Percentiles rank a stretch among this genome's conserved stretches.
These are phyloP conservation scores for Aratinga solstitialis DNA, from an alignment of 2,797 vertebrate species.

Conservation along the genomic window DNA sequence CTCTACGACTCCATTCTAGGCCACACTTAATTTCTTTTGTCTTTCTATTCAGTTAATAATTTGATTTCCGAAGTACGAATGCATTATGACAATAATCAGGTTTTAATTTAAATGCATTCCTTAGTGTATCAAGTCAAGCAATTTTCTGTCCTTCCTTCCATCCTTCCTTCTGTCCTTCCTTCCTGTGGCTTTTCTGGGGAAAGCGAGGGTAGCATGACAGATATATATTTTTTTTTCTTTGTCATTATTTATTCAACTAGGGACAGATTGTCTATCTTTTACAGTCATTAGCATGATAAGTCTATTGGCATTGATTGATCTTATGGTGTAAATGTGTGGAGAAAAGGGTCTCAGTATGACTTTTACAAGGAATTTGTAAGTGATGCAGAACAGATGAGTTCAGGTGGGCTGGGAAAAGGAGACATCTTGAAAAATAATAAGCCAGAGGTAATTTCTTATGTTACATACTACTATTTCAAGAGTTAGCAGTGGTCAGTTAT, in stretches of 20 bases:
- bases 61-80: neutral
- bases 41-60: neutral
- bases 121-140: neutral
- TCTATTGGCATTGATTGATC: neutral
- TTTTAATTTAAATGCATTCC: slow-evolving; percentile 10
- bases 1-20: neutral
- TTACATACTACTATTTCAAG: neutral
- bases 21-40: neutral
- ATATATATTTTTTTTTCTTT: neutral
- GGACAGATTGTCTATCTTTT: neutral
- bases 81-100: neutral
- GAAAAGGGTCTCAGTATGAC: neutral
- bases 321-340: neutral
- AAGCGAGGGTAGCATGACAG: neutral
- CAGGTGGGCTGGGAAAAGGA: neutral
- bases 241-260: neutral
- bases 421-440: neutral
- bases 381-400: neutral
- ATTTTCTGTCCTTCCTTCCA: neutral
- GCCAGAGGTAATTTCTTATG: neutral
- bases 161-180: neutral
- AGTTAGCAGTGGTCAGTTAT: neutral
- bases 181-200: neutral
- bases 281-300: neutral
- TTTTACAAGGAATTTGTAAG: neutral